Evolutionary conservation across 2,113 vertebrate genomes (phyloP).

Genomic region (Prunella fulvescens): DNA sequence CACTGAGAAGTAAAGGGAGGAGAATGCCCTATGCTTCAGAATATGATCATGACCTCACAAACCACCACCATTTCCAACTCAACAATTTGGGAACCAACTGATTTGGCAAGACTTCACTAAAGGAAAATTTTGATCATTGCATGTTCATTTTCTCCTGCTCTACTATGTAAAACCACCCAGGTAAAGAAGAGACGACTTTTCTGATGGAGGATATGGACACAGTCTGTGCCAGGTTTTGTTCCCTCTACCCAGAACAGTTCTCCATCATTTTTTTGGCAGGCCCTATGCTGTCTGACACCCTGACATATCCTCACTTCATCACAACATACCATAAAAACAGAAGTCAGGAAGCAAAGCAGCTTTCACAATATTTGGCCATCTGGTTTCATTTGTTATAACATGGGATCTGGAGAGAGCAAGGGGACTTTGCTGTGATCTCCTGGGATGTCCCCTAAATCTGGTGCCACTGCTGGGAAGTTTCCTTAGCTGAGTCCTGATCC

Average conservation of each 20-base stretch:
- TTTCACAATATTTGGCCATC: background rate
- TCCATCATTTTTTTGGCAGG: background rate
- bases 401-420: background rate
- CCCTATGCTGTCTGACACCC: background rate
- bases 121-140: background rate
- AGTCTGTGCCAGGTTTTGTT: background rate
- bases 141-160: background rate
- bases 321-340: background rate
- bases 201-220: background rate
- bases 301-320: background rate
- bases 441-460: background rate
- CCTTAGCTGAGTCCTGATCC: background rate
- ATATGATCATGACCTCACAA: background rate
- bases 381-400: background rate
- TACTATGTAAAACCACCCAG: background rate
- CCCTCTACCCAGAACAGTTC: background rate
- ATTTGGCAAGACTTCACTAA: background rate
- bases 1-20: background rate
- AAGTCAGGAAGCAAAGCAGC: background rate
- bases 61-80: background rate
- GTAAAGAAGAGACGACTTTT: rapidly evolving
- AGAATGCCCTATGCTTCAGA: background rate
- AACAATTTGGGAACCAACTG: background rate
- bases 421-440: background rate
- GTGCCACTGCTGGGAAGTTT: background rate